phyloP scores from a whole-genome alignment of 1,140 invertebrate species.

The Sipha flava region DNA sequence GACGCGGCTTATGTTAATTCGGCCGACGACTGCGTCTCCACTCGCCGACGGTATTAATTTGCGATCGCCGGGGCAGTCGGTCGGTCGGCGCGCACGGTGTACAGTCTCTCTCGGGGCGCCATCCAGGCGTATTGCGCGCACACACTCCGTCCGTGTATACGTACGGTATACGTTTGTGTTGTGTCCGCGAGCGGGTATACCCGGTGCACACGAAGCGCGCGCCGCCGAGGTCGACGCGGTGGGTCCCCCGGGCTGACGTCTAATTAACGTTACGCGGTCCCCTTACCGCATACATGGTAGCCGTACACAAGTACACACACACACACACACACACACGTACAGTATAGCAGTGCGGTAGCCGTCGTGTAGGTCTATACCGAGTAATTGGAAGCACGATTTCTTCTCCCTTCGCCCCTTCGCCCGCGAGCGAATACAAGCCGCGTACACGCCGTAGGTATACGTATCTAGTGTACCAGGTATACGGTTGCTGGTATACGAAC shows the following conservation, averaged over 20 bases:
- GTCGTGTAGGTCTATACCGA: constrained; percentile 9
- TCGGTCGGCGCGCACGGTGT: no score
- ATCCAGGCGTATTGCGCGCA: neutral
- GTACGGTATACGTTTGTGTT: neutral
- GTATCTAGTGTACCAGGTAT: no score
- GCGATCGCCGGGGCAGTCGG: neutral
- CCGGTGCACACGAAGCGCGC: neutral
- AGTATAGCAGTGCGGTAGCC: neutral
- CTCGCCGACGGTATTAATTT: neutral
- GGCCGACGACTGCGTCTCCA: neutral
- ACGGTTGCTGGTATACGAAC: no score
- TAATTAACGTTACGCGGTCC: constrained; percentile 22
- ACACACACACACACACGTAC: no score
- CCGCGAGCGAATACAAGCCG: no score
- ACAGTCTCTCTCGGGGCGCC: neutral
- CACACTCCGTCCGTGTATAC: neutral
- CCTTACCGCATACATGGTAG: neutral
- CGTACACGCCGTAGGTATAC: neutral
- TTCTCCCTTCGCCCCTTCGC: neutral
- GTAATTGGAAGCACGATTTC: constrained; percentile 30
- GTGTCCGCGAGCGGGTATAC: neutral
- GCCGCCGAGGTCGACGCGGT: constrained; percentile 4
- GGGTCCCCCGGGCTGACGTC: constrained; percentile 29
- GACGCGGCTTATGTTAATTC: constrained; percentile 9
- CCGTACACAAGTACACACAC: no score